Evolutionary conservation across 2,888 invertebrate species (phyloP), one percentile per base, ranked within the genome.

Genomic region (Diaprepes abbreviatus): DNA sequence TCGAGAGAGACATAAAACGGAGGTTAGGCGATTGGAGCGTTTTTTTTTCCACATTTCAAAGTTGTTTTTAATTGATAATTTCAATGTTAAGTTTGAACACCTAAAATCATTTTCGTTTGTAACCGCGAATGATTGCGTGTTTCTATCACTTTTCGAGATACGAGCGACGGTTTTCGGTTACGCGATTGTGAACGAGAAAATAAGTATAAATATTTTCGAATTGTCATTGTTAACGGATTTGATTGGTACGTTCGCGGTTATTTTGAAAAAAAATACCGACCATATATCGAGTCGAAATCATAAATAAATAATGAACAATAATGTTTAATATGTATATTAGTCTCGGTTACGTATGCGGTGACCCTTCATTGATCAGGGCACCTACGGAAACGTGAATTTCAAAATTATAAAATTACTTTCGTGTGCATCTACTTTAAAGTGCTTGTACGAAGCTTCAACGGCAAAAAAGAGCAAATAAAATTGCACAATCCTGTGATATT

Each of bases 51-150:
- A 50, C 58, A 58, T 38, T 50, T 58, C 58, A 24, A 66, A 66
- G 58, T 58, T 48, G 66, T 66, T 66, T 58, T 36, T 66, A 50
- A 58, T 66, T 58, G 58, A 66, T 66, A 50, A 66, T 31, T 66
- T 58, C 66, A 57, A 40, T 38, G 58, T 66, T 55, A 57, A 48
- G 17, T 58, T 33, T 58, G 58, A 65, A n/a, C 58, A 50, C 40
- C 28, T 21, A 43, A 17, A 48, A 65, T 45, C 64, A 55, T 55
- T 28, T 28, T 7, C 12, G 17, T 57, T 12, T 24, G 12, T 17
- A 45, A 45, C 16, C 14, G 48, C 48, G 28, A 7, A 6, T 21
- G 10, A 21, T 2, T 21, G 24, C 7, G 24, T 48, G 24, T 50
- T 50, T 50, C 7, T 6, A 50, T 0, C 48, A 1, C 28, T 50